phyloP scores from a whole-genome alignment of 2,888 invertebrate species.

The Drosophila infuscata region DNA sequence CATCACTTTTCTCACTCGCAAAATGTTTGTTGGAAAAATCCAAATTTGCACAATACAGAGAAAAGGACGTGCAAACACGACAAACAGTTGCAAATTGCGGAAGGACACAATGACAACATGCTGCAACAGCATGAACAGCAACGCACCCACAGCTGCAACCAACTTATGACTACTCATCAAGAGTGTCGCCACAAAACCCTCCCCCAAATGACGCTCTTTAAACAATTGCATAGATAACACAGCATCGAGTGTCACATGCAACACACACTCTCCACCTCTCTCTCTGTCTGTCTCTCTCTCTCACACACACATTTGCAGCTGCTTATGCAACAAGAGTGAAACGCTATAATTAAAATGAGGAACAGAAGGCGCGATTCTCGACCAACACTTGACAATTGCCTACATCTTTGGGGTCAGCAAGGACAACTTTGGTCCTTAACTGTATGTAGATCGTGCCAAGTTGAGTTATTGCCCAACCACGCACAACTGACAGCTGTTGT shows the following conservation, averaged over 20 bases:
- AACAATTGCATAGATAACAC: slow-evolving; percentile 62
- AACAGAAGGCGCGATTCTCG: slow-evolving; percentile 51
- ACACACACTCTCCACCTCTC: slow-evolving; percentile 9
- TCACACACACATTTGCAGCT: slow-evolving; percentile 18
- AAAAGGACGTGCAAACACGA: slow-evolving; percentile 75
- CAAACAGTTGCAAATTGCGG: slow-evolving; percentile 74
- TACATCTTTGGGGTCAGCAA: slow-evolving; percentile 28
- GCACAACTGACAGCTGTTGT: slow-evolving; percentile 56
- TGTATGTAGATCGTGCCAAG: slow-evolving; percentile 35
- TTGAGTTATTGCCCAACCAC: slow-evolving; percentile 67
- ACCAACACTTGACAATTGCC: slow-evolving; percentile 52
- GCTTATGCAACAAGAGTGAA: slow-evolving; percentile 53
- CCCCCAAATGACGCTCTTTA: slow-evolving; percentile 25
- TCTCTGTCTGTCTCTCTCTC: neutral
- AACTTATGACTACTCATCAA: slow-evolving; percentile 34
- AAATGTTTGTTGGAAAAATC: slow-evolving; percentile 32
- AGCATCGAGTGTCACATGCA: slow-evolving; percentile 61
- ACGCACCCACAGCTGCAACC: slow-evolving; percentile 31
- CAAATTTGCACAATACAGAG: slow-evolving; percentile 75
- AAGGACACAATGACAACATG: slow-evolving; percentile 50
- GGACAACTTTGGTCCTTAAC: slow-evolving; percentile 34
- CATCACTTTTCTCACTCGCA: neutral
- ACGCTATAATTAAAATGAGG: slow-evolving; percentile 75
- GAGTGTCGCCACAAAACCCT: neutral
- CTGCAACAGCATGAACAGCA: slow-evolving; percentile 32